A percentile compares a stretch with the other conserved stretches of the same genome.
Conservation (phyloP, 2,888 invertebrate genomes). For the Tenthredo livida region DNA sequence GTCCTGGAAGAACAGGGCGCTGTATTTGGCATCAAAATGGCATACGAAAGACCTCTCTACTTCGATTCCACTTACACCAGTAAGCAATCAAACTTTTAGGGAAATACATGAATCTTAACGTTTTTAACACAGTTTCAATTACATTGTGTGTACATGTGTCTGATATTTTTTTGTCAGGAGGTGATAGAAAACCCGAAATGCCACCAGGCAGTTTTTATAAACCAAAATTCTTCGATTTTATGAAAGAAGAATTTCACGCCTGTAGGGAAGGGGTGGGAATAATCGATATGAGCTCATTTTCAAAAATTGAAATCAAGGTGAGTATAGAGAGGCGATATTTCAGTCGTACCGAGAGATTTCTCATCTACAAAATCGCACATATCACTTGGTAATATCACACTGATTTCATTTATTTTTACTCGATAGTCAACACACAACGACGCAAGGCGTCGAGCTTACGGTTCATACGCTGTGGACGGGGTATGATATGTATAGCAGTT, state of each 20-base stretch:
- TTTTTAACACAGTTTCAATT: background rate
- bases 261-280: conserved; percentile 88
- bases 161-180: conserved; percentile 72
- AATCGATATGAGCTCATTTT: conserved; percentile 89
- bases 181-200: conserved; percentile 80
- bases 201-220: conserved; percentile 84
- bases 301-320: conserved; percentile 87
- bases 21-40: conserved; percentile 86
- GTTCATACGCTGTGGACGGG: conserved; percentile 38
- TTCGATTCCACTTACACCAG: conserved; percentile 82
- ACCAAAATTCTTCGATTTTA: conserved; percentile 85
- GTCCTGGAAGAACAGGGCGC: conserved; percentile 83
- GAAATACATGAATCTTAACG: background rate
- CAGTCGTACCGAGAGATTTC: background rate
- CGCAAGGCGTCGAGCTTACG: conserved; percentile 34
- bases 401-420: conserved; percentile 5
- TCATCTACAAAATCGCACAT: background rate
- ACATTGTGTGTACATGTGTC: background rate
- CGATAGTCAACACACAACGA: conserved; percentile 30
- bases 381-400: background rate
- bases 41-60: conserved; percentile 86
- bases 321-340: conserved; percentile 55
- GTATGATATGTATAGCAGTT: conserved; percentile 48
- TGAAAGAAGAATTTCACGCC: conserved; percentile 86
- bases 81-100: conserved; percentile 65